A percentile compares a stretch with the other conserved stretches of the same genome.
Evolutionary conservation across 2,113 vertebrate genomes (phyloP).

Genomic region (Cheilinus undulatus): DNA sequence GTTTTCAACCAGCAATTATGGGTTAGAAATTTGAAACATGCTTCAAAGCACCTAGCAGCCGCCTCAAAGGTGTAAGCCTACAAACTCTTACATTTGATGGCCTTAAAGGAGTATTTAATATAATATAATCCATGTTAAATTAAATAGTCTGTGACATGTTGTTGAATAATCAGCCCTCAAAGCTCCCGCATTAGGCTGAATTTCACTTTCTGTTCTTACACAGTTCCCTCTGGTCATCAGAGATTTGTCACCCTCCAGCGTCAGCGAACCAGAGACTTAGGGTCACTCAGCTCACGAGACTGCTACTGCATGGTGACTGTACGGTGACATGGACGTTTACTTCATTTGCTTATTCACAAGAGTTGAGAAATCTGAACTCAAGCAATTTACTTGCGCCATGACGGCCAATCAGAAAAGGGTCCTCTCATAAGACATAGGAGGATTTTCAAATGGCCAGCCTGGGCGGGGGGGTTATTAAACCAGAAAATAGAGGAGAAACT

Average conservation of each 20-base stretch:
- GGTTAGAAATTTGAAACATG: slow-evolving; percentile 28
- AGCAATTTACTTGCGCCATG: no score
- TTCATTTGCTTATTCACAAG: no score
- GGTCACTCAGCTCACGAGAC: background rate
- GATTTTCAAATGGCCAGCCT: no score
- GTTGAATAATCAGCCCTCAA: slow-evolving; percentile 3
- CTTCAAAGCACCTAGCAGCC: background rate
- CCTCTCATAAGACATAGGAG: no score
- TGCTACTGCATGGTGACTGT: background rate
- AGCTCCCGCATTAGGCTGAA: background rate
- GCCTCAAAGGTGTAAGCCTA: background rate
- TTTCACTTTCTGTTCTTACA: slow-evolving; percentile 27
- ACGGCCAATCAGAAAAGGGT: no score
- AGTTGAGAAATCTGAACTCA: no score
- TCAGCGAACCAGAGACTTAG: slow-evolving; percentile 46
- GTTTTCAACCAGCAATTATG: slow-evolving; percentile 31
- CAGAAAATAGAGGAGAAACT: no score
- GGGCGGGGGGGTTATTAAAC: no score
- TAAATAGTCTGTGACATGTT: slow-evolving; percentile 6
- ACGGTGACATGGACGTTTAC: no score
- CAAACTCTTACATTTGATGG: slow-evolving; percentile 14
- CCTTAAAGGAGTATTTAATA: slow-evolving; percentile 1
- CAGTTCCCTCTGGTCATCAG: background rate
- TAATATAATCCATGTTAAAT: slow-evolving; percentile 30
- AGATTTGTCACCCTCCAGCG: slow-evolving; percentile 15